Evolutionary conservation across 2,888 invertebrate genomes (phyloP).

Genomic region (Crepidodera aurea): DNA sequence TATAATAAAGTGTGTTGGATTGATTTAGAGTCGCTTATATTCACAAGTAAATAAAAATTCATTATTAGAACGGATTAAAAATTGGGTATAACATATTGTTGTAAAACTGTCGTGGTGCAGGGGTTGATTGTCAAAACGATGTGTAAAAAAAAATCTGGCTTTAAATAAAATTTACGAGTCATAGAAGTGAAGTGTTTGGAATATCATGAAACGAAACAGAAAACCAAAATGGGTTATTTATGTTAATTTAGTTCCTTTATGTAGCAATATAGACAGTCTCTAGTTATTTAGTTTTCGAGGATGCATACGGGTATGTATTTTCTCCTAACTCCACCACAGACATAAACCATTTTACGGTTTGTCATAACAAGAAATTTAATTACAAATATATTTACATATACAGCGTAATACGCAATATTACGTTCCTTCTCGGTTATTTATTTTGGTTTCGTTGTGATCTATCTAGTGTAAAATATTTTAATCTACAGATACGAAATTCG

Average conservation of each 20-base stretch:
- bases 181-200: constrained; percentile 28
- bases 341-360: constrained; percentile 32
- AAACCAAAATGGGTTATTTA: constrained; percentile 35
- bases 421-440: constrained; percentile 24
- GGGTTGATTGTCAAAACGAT: not conserved
- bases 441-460: constrained; percentile 29
- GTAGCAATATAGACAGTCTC: constrained; percentile 32
- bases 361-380: constrained; percentile 35
- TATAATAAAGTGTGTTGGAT: no score
- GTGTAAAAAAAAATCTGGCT: constrained; percentile 15
- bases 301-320: constrained; percentile 32
- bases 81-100: no score
- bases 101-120: not conserved
- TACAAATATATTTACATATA: constrained; percentile 33
- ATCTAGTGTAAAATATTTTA: constrained; percentile 25
- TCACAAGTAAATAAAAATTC: no score
- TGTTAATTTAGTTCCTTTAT: constrained; percentile 32
- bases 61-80: no score
- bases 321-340: constrained; percentile 26
- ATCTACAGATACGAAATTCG: not conserved
- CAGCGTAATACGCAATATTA: constrained; percentile 26
- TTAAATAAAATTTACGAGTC: constrained; percentile 24
- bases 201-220: constrained; percentile 32
- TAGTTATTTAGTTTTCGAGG: constrained; percentile 30
- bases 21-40: no score